Evolutionary conservation across 2,113 vertebrate genomes (phyloP).

Genomic region (Pongo abelii): DNA sequence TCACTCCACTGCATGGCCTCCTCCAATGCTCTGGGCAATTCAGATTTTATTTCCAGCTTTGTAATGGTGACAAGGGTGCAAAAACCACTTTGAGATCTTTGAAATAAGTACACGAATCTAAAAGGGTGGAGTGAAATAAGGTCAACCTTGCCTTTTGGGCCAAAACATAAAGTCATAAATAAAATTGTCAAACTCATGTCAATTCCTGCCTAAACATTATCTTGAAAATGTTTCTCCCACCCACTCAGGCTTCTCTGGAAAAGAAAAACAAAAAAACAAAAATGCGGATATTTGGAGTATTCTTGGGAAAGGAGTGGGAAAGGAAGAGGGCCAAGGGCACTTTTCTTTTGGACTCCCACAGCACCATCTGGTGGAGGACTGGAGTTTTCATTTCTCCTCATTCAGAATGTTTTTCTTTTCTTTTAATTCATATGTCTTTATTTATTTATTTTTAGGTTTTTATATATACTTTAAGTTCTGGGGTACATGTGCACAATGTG

Average conservation of each 20-base stretch:
- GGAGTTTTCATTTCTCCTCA: neutral
- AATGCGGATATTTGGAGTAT: neutral
- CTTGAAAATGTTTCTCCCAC: constrained; percentile 36
- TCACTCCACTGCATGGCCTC: neutral
- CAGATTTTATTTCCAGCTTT: constrained; percentile 19
- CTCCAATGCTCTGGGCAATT: neutral
- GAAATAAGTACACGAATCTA: neutral
- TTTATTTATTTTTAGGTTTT: too few relatives aligned
- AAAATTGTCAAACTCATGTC: constrained; percentile 3
- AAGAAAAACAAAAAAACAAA: constrained; percentile 19
- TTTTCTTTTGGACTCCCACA: constrained; percentile 51
- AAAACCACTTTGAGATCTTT: constrained; percentile 22
- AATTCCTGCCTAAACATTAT: neutral
- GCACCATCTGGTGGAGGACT: constrained; percentile 60
- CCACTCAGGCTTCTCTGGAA: constrained; percentile 24
- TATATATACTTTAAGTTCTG: too few relatives aligned
- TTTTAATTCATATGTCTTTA: too few relatives aligned
- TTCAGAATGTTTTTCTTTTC: neutral
- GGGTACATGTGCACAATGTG: too few relatives aligned
- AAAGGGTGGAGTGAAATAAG: neutral
- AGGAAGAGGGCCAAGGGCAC: neutral
- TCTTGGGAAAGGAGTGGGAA: constrained; percentile 24
- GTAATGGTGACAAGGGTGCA: neutral
- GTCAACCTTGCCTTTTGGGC: neutral
- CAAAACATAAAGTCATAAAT: constrained; percentile 15